phyloP scores from a whole-genome alignment of 2,113 vertebrate genomes.

The Tricholaema leucomelas region DNA sequence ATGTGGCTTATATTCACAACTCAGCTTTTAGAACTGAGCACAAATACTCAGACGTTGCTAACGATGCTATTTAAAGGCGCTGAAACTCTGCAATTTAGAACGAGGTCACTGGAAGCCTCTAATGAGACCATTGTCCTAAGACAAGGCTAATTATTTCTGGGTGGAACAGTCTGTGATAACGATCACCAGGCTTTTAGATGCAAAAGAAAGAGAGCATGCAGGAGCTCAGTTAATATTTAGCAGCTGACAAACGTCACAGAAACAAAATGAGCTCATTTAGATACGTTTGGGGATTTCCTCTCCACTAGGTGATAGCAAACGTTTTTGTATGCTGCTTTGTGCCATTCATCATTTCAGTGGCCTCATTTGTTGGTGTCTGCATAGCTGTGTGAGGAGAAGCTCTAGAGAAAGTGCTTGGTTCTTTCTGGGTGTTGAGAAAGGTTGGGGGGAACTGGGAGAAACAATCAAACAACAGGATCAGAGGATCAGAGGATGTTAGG shows the following conservation, averaged over 20 bases:
- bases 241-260: slow-evolving; percentile 15
- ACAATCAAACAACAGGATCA: neutral
- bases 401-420: neutral
- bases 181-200: slow-evolving; percentile 41
- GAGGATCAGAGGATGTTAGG: too few species aligned
- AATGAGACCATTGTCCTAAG: slow-evolving; percentile 59
- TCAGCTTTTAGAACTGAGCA: slow-evolving; percentile 65
- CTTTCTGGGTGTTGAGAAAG: neutral
- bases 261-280: slow-evolving; percentile 43
- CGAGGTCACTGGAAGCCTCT: slow-evolving; percentile 66
- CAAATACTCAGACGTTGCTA: slow-evolving; percentile 57
- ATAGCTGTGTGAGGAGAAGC: neutral
- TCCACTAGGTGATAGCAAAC: slow-evolving; percentile 4
- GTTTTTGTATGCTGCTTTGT: neutral
- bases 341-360: neutral
- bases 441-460: neutral
- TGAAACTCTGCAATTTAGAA: slow-evolving; percentile 65
- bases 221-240: slow-evolving; percentile 28
- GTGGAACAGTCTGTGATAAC: slow-evolving; percentile 50
- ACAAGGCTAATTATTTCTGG: slow-evolving; percentile 68
- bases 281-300: slow-evolving; percentile 34
- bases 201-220: slow-evolving; percentile 13
- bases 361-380: neutral
- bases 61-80: slow-evolving; percentile 70
- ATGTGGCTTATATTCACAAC: slow-evolving; percentile 40